These are phyloP conservation scores for Nephrotoma flavescens DNA, from an alignment of 2,888 invertebrate genomes.

Conservation along the genomic window DNA sequence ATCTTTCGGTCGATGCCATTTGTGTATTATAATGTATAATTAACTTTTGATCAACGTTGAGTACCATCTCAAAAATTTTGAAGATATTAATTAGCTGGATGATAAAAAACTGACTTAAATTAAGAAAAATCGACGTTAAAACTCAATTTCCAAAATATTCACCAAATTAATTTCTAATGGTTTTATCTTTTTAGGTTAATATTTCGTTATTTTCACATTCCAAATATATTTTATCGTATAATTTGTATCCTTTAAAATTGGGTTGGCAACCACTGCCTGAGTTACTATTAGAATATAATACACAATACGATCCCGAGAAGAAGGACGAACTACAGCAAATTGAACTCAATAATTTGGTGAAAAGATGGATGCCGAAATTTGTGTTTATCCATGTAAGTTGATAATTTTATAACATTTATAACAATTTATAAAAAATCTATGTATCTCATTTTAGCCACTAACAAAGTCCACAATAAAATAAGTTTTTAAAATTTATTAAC, in stretches of 20 bases:
- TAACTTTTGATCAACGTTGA: no score
- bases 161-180: not conserved
- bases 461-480: not conserved
- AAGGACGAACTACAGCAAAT: slow-evolving; percentile 20
- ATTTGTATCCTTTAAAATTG: slow-evolving; percentile 29
- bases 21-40: no score
- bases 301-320: slow-evolving; percentile 25
- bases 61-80: no score
- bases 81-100: not conserved
- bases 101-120: not conserved
- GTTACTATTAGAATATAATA: slow-evolving; percentile 27
- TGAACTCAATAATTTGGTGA: slow-evolving; percentile 25
- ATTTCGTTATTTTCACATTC: slow-evolving; percentile 29
- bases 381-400: slow-evolving; percentile 29
- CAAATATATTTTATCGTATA: slow-evolving; percentile 28
- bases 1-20: no score
- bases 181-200: slow-evolving; percentile 21
- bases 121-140: not conserved
- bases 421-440: not conserved
- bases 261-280: slow-evolving; percentile 32
- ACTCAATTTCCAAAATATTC: not conserved
- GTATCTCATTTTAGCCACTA: not conserved
- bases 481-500: not conserved
- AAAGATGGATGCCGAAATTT: slow-evolving; percentile 30
- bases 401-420: not conserved